Base-by-base conservation (phyloP, 2,888 invertebrate species). In the Elmis aenea region DNA sequence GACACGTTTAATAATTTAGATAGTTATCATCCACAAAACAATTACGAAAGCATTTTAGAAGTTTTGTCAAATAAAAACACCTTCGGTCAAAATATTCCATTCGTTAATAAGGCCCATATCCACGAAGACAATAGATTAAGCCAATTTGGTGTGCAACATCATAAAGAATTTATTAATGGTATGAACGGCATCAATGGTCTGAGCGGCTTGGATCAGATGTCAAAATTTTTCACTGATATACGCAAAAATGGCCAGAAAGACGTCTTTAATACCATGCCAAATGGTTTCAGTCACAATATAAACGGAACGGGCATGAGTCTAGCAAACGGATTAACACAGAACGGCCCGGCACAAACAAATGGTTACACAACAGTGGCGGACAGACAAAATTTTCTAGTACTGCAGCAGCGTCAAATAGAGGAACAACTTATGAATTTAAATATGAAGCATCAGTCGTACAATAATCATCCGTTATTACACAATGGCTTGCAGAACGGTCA, bases 201-300 rank as follows among this genome's bases (percentile, higher is more conserved):
- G 23, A 62, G 59, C 42, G 63, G 62, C 15, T 46, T 65, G 26
- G 64, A 65, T 45, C 63, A 65, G 43, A 80, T 81, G 72, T 78
- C 80, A 42, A 82, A 82, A 62, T 82, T 82, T 66, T 81, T 83
- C 73, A 76, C 77, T 27, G 82, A 83, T 62, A 82, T 81, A 68
- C 76, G 79, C 64, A 78, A 79, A 59, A 78, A 79, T 55, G 51
- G 50, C 23, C 50, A 50, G 37, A 57, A 59, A 27, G 56, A 55
- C 13, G 22, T 45, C 24, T 44, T 42, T 12, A 33, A 24, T 12
- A 23, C 21, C 10, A 14, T 40, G 10, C 30, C 39, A 13, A 50
- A 46, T 24, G 46, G 46, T 15, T 41, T 38, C 13, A 16, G 27
- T 8, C 18, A 18, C 5, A 18, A 8, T 18, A 26, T 37, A 10